Evolutionary conservation across 2,797 vertebrate species (phyloP), one percentile per base, ranked within the genome.

Genomic region (Gobio occitaniae): DNA sequence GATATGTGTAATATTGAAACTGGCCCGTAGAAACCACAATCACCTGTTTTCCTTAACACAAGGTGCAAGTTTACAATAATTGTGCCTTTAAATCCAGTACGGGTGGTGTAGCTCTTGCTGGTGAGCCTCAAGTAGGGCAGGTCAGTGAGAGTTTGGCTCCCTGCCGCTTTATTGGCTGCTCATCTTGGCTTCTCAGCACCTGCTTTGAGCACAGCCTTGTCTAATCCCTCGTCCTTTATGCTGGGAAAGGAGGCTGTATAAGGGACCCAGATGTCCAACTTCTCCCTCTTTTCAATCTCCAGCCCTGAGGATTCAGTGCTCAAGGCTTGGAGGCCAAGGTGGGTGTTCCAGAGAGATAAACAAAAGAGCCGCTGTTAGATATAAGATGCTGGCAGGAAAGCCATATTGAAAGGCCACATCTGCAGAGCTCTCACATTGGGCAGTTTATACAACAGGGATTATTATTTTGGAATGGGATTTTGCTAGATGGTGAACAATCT

Each of bases 311-410:
- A 84, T 83, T 88, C 85, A 79, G 86, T 78, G 19, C 16, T 78
- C 19, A 72, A 86, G 47, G 84, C 66, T 74, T 70, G 79, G 32
- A 80, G 66, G 89, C 87, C 88, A 82, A 83, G 86, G 89, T 70
- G 89, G 90, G 90, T 93, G 93, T 90, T 91, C 87, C 10, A 63
- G 47, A 71, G 89, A 93, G 94, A 95, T 95, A 94, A 94, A 88
- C 65, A 74, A 80, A 92, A 83, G 86, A 8, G 74, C 15, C 69
- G 74, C 76, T 83, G 89, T 87, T 88, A 78, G 65, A 86, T 87
- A 88, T 84, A 88, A 82, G 76, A 86, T 61, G 44, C 52, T 78
- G 68, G 80, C 80, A 86, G 78, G 52, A 80, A 82, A 71, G 41
- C 69, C 29, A 19, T 79, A 41, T 63, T 66, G 25, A 82, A 84